phyloP scores from a whole-genome alignment of 2,888 invertebrate species.

The Drosophila yooni region DNA sequence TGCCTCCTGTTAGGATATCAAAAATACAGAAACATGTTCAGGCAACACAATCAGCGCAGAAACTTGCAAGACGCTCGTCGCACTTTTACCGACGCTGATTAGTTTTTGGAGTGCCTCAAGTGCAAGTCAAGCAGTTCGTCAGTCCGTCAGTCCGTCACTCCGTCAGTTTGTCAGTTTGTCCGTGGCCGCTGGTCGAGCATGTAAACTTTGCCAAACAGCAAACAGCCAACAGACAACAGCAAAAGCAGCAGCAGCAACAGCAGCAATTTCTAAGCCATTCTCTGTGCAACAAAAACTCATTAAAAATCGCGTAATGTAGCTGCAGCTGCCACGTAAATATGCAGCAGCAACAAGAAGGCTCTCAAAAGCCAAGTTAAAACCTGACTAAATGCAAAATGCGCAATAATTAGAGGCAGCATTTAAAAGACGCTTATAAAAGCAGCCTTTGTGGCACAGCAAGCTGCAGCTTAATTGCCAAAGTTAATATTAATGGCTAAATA shows the following conservation, averaged over 20 bases:
- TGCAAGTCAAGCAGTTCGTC: conserved; percentile 40
- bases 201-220: conserved; percentile 58
- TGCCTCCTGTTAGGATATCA: conserved; percentile 2
- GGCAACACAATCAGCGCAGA: conserved; percentile 42
- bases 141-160: conserved; percentile 20
- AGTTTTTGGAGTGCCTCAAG: conserved; percentile 77
- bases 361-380: conserved; percentile 19
- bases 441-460: conserved; percentile 32
- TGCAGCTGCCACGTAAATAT: conserved; percentile 69
- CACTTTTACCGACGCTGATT: conserved; percentile 66
- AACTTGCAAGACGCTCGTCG: conserved; percentile 56
- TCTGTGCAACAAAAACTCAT: conserved; percentile 69
- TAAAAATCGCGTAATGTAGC: conserved; percentile 72
- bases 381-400: conserved; percentile 59
- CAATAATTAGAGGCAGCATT: conserved; percentile 69
- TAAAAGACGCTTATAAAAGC: conserved; percentile 49
- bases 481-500: conserved; percentile 14
- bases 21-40: neutral
- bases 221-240: conserved; percentile 36
- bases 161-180: conserved; percentile 38
- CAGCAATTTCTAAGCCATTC: conserved; percentile 31
- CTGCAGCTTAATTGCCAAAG: conserved; percentile 5
- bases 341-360: conserved; percentile 3
- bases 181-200: conserved; percentile 57
- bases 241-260: conserved; percentile 18